Conservation (phyloP, 2,797 vertebrate genomes). For the Oryzias dopingdopingensis region DNA sequence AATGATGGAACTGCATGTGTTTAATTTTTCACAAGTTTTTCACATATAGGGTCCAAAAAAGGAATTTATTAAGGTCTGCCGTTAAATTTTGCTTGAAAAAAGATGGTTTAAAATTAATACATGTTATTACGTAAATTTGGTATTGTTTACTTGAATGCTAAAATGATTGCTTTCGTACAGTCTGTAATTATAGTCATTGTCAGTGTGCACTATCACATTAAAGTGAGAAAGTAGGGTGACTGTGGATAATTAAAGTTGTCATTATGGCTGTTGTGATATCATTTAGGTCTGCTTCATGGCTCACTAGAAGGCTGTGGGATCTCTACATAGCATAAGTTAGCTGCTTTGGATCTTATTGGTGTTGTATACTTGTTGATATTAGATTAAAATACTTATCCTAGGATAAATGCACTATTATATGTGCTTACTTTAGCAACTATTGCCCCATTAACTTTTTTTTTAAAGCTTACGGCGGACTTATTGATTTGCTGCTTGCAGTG, state of each 20-base stretch:
- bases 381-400: conserved; percentile 20
- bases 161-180: conserved; percentile 24
- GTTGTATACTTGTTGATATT: neutral
- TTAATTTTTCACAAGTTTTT: neutral
- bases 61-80: no score
- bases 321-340: conserved; percentile 1
- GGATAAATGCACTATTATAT: conserved; percentile 10
- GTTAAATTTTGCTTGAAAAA: no score
- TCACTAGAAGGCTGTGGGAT: conserved; percentile 1
- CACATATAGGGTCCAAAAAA: no score
- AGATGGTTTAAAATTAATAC: no score
- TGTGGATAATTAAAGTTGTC: conserved; percentile 11
- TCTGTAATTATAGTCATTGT: conserved; percentile 38
- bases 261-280: conserved; percentile 49
- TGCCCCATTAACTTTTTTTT: conserved; percentile 36
- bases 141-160: neutral
- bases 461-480: conserved; percentile 35
- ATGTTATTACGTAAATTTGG: neutral
- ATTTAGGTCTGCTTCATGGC: conserved; percentile 17
- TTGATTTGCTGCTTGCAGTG: conserved; percentile 41
- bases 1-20: no score
- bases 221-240: no score
- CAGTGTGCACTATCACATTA: conserved; percentile 7
- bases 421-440: conserved; percentile 26
- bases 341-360: neutral